A percentile compares a stretch with the other conserved stretches of the same genome.
Conservation (phyloP, 2,113 vertebrate species). For the Tyrannus savana region DNA sequence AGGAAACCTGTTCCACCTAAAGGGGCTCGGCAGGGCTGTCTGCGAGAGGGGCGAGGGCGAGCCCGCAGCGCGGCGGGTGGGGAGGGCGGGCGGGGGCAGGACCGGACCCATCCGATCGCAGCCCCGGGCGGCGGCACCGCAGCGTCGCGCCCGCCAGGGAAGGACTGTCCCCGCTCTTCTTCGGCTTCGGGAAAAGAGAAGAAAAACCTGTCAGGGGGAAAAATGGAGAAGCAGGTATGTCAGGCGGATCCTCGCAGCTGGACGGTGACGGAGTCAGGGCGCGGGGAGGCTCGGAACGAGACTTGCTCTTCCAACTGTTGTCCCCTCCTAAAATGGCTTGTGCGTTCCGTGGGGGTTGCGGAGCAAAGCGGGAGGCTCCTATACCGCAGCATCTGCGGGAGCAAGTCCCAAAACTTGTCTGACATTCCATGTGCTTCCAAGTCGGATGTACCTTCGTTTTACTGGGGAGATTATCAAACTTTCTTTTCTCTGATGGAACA, state of each 20-base stretch:
- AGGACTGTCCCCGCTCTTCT: not conserved
- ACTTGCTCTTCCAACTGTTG: not conserved
- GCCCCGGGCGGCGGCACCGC: not conserved
- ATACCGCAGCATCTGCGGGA: not conserved
- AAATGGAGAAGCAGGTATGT: slow-evolving; percentile 77
- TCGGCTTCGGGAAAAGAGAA: not conserved
- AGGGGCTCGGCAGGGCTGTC: slow-evolving; percentile 54
- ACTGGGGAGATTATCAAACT: slow-evolving; percentile 30
- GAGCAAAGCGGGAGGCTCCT: not conserved
- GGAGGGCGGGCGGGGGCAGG: not conserved
- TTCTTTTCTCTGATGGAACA: slow-evolving; percentile 19
- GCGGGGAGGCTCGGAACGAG: not conserved
- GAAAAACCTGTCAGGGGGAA: not conserved
- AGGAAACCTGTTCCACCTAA: slow-evolving; percentile 76
- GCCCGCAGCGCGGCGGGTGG: slow-evolving; percentile 52
- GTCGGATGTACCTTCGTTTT: not conserved
- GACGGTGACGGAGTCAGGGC: not conserved
- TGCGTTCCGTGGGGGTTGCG: not conserved
- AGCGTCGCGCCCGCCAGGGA: not conserved
- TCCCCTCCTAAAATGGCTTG: not conserved
- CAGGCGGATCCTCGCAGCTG: not conserved
- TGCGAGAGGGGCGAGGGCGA: slow-evolving; percentile 39
- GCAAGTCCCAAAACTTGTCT: not conserved
- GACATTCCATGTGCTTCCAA: not conserved
- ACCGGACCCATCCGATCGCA: slow-evolving; percentile 52